Evolutionary conservation across 2,797 vertebrate species (phyloP), one percentile per base, ranked within the genome.

Genomic region (Chiroxiphia lanceolata): DNA sequence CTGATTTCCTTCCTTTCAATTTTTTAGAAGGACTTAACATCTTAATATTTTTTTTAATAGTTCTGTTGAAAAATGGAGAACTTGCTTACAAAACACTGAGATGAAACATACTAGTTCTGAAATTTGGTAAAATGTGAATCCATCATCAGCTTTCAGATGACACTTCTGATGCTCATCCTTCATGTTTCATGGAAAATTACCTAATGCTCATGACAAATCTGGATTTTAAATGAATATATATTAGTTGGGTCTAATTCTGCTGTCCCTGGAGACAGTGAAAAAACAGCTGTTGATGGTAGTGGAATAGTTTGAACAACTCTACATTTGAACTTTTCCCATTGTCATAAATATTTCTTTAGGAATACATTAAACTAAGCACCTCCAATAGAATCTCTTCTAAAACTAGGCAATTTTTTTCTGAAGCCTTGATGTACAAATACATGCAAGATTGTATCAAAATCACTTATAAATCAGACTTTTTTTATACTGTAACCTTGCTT

Each of bases 231-330:
- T 54, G 3, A 27, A 67, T 54, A 26, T 48, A 25, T 44, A 27
- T 72, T 61, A 42, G 5, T 51, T 67, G 4, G 1, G 22, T 78
- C 27, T 60, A 54, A 77, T 69, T 75, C 38, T 68, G 15, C 8
- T 36, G 3, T 17, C 14, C 9, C 26, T 40, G 17, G 26, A 92
- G 29, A 34, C 4, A 40, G 25, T 1, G 11, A 80, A 69, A 42
- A 51, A 25, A 0, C 11, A 40, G 2, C 5, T 54, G 6, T 31
- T 79, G 33, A 15, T 48, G 14, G 11, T 9, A 81, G 33, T 0
- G 1, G 18, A 56, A 38, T 15, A 26, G 34, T 45, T 15, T 68
- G 45, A 72, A 54, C 6, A 54, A 21, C 9, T 48, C 45, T 42
- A 17, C 5, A 26, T 57, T 60, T 82, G 20, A 60, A 45, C 8